Evolutionary conservation across 2,797 vertebrate genomes (phyloP).

Genomic region (Alcedo atthis): DNA sequence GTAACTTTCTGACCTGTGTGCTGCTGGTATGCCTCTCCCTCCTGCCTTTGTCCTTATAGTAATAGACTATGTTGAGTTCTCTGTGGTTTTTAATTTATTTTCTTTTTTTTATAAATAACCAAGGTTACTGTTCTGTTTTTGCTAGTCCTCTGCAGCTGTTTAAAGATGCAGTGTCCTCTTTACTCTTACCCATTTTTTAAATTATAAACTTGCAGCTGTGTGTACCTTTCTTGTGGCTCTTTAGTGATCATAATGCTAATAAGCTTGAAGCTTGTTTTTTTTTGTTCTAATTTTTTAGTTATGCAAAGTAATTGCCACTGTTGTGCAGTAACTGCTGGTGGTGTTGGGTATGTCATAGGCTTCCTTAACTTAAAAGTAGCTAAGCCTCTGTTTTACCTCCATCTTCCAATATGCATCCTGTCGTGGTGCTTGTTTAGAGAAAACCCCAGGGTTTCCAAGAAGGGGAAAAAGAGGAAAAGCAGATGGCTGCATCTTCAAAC

Average conservation of each 20-base stretch:
- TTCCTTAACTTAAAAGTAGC: not conserved
- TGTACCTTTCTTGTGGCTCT: not conserved
- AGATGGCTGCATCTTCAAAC: conserved; percentile 71
- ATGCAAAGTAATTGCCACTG: not conserved
- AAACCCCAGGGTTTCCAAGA: not conserved
- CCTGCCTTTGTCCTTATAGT: conserved; percentile 61
- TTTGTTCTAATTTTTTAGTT: not conserved
- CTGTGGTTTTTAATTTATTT: not conserved
- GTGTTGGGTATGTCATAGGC: not conserved
- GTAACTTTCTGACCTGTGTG: conserved; percentile 65
- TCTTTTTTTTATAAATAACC: not conserved
- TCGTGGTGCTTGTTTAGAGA: not conserved
- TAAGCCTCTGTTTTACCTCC: not conserved
- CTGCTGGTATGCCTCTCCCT: conserved; percentile 60
- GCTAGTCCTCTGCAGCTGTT: conserved; percentile 59
- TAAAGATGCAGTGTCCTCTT: conserved; percentile 71
- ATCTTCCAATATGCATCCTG: not conserved
- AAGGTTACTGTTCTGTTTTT: conserved; percentile 45
- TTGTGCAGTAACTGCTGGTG: not conserved
- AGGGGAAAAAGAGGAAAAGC: not conserved
- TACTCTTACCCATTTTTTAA: not conserved
- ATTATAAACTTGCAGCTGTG: not conserved
- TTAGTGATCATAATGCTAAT: not conserved
- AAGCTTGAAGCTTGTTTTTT: not conserved
- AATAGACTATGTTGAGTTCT: conserved; percentile 54